Evolutionary conservation across 2,888 invertebrate genomes (phyloP).

Genomic region (Drosophila rellima): DNA sequence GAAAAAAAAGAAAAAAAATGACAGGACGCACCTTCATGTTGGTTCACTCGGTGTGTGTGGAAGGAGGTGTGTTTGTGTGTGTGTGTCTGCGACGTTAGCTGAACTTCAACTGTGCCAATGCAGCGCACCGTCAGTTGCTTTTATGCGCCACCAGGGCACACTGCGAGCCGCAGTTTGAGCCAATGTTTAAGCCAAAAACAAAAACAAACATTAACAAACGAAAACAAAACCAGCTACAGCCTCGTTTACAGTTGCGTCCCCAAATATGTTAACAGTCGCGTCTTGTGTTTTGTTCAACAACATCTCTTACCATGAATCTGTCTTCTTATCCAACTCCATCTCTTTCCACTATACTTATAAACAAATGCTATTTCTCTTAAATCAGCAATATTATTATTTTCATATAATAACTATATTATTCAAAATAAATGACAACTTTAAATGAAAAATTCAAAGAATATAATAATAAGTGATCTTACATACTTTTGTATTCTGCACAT

Average conservation of each 20-base stretch:
- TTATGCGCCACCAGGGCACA: constrained; percentile 44
- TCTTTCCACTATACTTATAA: too few species aligned
- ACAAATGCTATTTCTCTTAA: too few species aligned
- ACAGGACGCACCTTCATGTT: constrained; percentile 70
- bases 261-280: neutral
- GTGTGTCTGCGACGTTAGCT: constrained; percentile 58
- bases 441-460: too few species aligned
- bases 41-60: constrained; percentile 37
- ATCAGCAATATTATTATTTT: too few species aligned
- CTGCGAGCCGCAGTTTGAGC: neutral
- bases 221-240: neutral
- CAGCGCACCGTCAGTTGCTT: constrained; percentile 44
- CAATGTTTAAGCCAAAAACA: neutral
- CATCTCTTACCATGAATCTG: neutral
- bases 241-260: constrained; percentile 9
- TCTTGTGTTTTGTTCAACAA: neutral
- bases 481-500: too few species aligned
- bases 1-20: too few species aligned
- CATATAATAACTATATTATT: too few species aligned
- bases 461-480: too few species aligned
- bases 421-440: too few species aligned
- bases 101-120: constrained; percentile 69
- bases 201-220: neutral
- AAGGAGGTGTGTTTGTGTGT: constrained; percentile 16
- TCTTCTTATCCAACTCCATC: too few species aligned